Evolutionary conservation across 2,888 invertebrate genomes (phyloP).

Genomic region (Aspidiotus rigidus): DNA sequence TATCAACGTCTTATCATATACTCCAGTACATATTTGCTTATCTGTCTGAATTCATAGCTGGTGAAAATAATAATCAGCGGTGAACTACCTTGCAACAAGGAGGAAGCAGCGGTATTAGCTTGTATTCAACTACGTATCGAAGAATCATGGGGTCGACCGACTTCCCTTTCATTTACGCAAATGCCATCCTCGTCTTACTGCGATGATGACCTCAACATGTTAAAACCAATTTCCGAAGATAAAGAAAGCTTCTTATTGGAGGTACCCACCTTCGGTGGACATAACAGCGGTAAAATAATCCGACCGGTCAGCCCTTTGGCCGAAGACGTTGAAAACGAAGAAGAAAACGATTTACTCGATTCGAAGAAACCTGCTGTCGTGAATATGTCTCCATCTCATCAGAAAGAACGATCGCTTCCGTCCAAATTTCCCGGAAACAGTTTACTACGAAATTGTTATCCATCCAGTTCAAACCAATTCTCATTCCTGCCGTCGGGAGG

Average conservation of each 20-base stretch:
- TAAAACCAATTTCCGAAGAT: slow-evolving; percentile 42
- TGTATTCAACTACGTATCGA: slow-evolving; percentile 55
- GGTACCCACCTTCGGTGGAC: slow-evolving; percentile 41
- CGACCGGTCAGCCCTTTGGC: slow-evolving; percentile 40
- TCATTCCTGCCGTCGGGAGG: slow-evolving; percentile 43
- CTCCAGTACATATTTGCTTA: not conserved
- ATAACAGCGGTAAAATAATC: slow-evolving; percentile 25
- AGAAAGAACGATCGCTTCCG: slow-evolving; percentile 19
- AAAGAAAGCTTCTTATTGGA: slow-evolving; percentile 41
- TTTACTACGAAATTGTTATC: slow-evolving; percentile 43
- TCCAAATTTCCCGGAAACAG: slow-evolving; percentile 36
- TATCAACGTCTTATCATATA: too few species aligned
- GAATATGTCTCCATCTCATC: slow-evolving; percentile 30
- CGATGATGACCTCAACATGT: slow-evolving; percentile 35
- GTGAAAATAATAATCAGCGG: slow-evolving; percentile 52
- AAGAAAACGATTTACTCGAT: slow-evolving; percentile 35
- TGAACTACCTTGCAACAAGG: slow-evolving; percentile 52
- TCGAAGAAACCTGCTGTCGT: slow-evolving; percentile 3
- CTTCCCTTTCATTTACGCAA: not conserved
- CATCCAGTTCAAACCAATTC: slow-evolving; percentile 42
- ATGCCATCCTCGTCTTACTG: slow-evolving; percentile 30
- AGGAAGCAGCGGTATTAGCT: slow-evolving; percentile 54
- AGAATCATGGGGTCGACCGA: slow-evolving; percentile 46
- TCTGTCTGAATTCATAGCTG: slow-evolving; percentile 44
- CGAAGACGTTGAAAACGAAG: slow-evolving; percentile 40